Percentiles rank a stretch among this genome's conserved stretches.
Conservation (phyloP, 2,888 invertebrate genomes). For the Andricus curvator region DNA sequence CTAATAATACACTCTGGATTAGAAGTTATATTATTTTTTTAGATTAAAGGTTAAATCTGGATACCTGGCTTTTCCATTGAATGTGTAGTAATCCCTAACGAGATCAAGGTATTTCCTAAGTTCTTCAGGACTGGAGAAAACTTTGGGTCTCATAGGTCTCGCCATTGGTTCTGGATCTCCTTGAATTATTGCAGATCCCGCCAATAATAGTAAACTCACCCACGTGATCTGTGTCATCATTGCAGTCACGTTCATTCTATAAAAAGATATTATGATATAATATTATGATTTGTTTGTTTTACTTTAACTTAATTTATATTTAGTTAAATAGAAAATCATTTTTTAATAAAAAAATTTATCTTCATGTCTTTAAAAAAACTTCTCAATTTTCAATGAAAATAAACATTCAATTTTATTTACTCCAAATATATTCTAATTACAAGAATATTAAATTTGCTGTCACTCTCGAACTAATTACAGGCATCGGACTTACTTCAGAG, state of each 20-base stretch:
- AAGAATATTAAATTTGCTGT: too few relatives aligned
- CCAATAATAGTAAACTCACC: constrained; percentile 39
- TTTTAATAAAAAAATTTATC: too few relatives aligned
- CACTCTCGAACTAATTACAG: too few relatives aligned
- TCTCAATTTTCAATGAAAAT: too few relatives aligned
- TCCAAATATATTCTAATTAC: too few relatives aligned
- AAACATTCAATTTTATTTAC: too few relatives aligned
- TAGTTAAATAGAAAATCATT: too few relatives aligned
- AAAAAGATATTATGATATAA: not conserved
- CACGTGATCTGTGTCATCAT: constrained; percentile 31
- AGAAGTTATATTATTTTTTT: not conserved
- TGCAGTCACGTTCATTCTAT: constrained; percentile 36
- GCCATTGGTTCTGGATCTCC: constrained; percentile 64
- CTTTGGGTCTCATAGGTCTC: constrained; percentile 75
- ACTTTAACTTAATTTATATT: too few relatives aligned
- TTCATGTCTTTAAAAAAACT: too few relatives aligned
- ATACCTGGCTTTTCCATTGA: constrained; percentile 80
- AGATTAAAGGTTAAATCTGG: not conserved
- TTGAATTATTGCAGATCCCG: constrained; percentile 47
- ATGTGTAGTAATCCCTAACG: constrained; percentile 80
- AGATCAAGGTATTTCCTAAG: constrained; percentile 79
- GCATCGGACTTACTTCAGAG: too few relatives aligned
- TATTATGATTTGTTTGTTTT: too few relatives aligned
- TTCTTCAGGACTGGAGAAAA: constrained; percentile 79
- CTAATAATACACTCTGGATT: not conserved